Percentiles rank a stretch among this genome's conserved stretches.
phyloP scores from a whole-genome alignment of 2,113 vertebrate species.

The Caranx melampygus region DNA sequence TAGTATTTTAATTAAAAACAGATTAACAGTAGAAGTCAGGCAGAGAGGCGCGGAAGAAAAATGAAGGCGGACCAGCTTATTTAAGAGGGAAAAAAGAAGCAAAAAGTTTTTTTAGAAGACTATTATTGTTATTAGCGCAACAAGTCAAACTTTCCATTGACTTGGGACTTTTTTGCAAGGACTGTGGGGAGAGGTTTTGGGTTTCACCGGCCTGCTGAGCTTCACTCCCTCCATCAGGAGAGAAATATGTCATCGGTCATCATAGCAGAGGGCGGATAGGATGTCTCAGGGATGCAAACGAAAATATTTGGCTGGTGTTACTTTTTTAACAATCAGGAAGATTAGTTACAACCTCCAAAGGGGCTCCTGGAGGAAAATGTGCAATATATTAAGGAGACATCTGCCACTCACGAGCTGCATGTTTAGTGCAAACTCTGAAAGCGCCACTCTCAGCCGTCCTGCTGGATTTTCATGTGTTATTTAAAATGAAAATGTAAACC shows the following conservation, averaged over 20 bases:
- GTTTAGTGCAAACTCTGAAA: constrained; percentile 16
- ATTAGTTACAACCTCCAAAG: constrained; percentile 52
- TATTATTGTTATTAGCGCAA: constrained; percentile 32
- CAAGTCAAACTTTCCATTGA: constrained; percentile 40
- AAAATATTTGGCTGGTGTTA: constrained; percentile 58
- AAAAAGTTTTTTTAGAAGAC: neutral
- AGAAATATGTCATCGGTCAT: constrained; percentile 72
- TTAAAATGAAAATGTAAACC: constrained; percentile 20
- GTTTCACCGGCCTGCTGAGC: constrained; percentile 57
- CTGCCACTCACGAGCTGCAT: constrained; percentile 50
- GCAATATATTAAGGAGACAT: constrained; percentile 50
- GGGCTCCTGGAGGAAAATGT: constrained; percentile 57
- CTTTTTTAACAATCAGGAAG: constrained; percentile 62
- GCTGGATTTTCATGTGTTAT: neutral
- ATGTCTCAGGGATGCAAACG: constrained; percentile 64
- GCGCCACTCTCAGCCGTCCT: neutral
- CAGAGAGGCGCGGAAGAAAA: neutral
- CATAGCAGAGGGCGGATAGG: constrained; percentile 68
- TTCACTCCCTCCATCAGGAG: constrained; percentile 41
- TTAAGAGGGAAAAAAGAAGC: neutral
- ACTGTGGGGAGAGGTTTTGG: constrained; percentile 45
- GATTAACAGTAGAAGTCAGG: neutral
- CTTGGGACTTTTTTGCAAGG: constrained; percentile 14
- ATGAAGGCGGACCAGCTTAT: neutral
- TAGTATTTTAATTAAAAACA: neutral